Evolutionary conservation across 1,140 invertebrate species (phyloP).

Genomic region (Zophobas morio): DNA sequence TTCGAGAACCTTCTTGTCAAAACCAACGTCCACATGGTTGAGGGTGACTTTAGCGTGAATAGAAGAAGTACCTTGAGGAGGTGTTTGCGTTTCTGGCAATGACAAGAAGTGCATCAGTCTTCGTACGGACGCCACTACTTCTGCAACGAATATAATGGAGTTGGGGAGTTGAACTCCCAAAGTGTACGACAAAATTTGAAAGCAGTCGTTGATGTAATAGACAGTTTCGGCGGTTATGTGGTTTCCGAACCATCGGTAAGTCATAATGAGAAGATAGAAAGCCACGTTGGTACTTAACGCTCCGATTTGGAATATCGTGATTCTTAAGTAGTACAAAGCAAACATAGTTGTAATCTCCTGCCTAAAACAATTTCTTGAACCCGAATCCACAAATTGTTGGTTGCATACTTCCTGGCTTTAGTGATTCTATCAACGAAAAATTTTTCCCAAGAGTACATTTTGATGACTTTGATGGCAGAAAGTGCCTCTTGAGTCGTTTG

Average conservation of each 20-base stretch:
- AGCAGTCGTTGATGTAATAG: slow-evolving; percentile 83
- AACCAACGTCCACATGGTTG: background rate
- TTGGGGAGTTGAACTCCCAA: slow-evolving; percentile 83
- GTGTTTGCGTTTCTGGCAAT: slow-evolving; percentile 25
- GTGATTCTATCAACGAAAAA: slow-evolving; percentile 56
- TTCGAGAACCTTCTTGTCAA: slow-evolving; percentile 39
- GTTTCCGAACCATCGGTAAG: slow-evolving; percentile 78
- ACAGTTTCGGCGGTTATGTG: slow-evolving; percentile 82
- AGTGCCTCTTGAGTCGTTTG: slow-evolving; percentile 59
- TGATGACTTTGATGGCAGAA: slow-evolving; percentile 60
- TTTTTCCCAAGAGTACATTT: slow-evolving; percentile 61
- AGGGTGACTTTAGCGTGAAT: slow-evolving; percentile 43
- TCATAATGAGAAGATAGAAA: slow-evolving; percentile 73
- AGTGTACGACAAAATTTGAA: slow-evolving; percentile 79
- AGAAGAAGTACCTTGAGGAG: slow-evolving; percentile 41
- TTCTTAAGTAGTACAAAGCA: slow-evolving; percentile 57
- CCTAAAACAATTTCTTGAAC: slow-evolving; percentile 38
- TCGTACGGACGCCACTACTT: slow-evolving; percentile 58
- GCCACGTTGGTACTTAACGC: slow-evolving; percentile 78
- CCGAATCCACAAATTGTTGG: slow-evolving; percentile 6
- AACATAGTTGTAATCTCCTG: slow-evolving; percentile 59
- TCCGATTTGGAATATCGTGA: slow-evolving; percentile 51
- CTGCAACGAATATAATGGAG: slow-evolving; percentile 71
- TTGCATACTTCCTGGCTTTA: slow-evolving; percentile 51
- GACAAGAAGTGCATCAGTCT: slow-evolving; percentile 50